Conservation (phyloP, 2,888 invertebrate genomes). For the Zygaena filipendulae region DNA sequence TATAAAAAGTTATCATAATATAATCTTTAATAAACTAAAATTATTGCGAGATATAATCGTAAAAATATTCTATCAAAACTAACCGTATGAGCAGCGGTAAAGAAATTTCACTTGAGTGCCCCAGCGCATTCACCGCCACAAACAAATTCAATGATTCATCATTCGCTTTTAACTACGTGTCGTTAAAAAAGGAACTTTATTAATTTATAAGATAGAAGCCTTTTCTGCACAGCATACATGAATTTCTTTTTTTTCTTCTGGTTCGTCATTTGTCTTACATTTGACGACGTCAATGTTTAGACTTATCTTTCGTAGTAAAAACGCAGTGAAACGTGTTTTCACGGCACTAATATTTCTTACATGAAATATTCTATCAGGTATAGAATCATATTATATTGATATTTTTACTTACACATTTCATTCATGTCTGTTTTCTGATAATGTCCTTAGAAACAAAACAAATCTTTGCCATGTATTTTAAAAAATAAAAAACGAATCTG, state of each 20-base stretch:
- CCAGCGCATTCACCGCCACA: constrained; percentile 12
- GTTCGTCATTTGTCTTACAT: constrained; percentile 17
- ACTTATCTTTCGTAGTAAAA: neutral
- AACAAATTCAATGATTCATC: constrained; percentile 23
- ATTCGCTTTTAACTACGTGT: constrained; percentile 10
- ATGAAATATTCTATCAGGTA: constrained; percentile 1
- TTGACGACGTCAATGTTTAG: neutral
- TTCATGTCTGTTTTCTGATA: constrained; percentile 41
- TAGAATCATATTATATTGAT: neutral
- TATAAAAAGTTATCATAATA: no score
- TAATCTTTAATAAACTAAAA: no score
- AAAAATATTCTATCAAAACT: no score
- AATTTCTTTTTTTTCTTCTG: constrained; percentile 14
- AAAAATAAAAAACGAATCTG: no score
- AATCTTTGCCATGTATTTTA: no score
- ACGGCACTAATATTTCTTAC: no score
- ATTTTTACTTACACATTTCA: constrained; percentile 49
- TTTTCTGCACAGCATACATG: constrained; percentile 10
- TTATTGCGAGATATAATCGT: no score
- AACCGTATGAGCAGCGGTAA: constrained; percentile 18
- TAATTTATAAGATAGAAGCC: neutral
- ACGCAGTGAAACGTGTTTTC: no score
- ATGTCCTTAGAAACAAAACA: no score
- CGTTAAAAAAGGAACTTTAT: constrained; percentile 15
- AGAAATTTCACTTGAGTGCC: constrained; percentile 25